Evolutionary conservation across 1,140 invertebrate genomes (phyloP), one percentile per base, ranked within the genome.

Genomic region (Agrilus planipennis): DNA sequence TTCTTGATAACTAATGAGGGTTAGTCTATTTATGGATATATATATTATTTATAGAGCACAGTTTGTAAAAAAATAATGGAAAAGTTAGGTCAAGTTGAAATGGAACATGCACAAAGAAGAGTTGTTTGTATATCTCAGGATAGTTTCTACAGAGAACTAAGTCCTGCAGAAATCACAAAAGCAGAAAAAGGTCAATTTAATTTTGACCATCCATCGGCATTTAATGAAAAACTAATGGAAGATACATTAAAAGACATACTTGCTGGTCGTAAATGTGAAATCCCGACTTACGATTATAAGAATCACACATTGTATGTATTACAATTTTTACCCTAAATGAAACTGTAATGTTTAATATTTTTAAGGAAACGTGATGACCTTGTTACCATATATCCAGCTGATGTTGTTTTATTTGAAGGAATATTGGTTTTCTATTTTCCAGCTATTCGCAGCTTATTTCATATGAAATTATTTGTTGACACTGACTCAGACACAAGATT

Each of bases 391-490:
- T 92, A 96, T 65, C 90, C 91, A n/a, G 89, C 92, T 1, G 94
- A 99, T 69, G 94, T 99, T 29, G 89, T 99, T 9, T 68, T 99
- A 5, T 89, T 98, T 55, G 94, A 99, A 69, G 95, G 95, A 21
- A 98, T 99, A 61, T 69, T 99, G 29, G 88, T 94, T 2, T 99
- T 99, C 69, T 98, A 97, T 65, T 92, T 92, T 63, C 84, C 87
- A 7, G 84, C 94, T 61, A 83, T 99, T 37, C 67, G 94, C 40
- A 85, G 95, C 37, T 68, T 97, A 16, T 99, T 98, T 67, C 89
- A 98, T 60, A 96, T 99, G 90, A 98, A 98, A 65, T 68, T 99
- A 6, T 99, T 99, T 71, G 95, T 99, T 16, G 95, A 99, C 57
- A 97, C 93, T 1, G 94, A 99, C 69, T 92, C 94, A 0, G 95